phyloP scores from a whole-genome alignment of 2,113 vertebrate genomes.

The Muntiacus muntjak region DNA sequence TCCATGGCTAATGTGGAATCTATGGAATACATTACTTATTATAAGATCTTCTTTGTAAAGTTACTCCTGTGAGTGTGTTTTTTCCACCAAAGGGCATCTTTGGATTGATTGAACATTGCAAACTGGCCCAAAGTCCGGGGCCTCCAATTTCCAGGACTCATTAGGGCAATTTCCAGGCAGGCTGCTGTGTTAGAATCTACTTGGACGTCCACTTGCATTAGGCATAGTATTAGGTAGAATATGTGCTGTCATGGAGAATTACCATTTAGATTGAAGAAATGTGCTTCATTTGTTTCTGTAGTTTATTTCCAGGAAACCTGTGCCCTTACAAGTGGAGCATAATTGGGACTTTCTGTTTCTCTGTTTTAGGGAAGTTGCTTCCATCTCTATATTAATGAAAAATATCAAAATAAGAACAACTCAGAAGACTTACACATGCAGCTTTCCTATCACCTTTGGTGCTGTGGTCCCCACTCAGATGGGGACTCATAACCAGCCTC shows the following conservation, averaged over 20 bases:
- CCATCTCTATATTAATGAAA: not conserved
- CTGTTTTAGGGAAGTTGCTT: conserved; percentile 51
- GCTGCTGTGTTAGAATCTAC: not conserved
- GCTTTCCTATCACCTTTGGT: not conserved
- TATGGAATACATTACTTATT: not conserved
- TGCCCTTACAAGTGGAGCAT: conserved; percentile 43
- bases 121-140: not conserved
- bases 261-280: conserved; percentile 57
- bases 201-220: not conserved
- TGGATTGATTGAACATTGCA: not conserved
- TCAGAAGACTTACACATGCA: not conserved
- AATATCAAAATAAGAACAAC: not conserved
- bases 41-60: not conserved
- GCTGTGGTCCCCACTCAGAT: not conserved
- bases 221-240: not conserved
- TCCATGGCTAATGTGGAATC: not conserved
- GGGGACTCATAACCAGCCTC: not conserved
- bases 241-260: conserved; percentile 47
- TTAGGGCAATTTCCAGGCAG: not conserved
- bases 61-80: not conserved
- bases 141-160: not conserved
- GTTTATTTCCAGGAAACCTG: conserved; percentile 54
- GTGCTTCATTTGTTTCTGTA: conserved; percentile 50
- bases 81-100: not conserved
- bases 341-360: conserved; percentile 51